Evolutionary conservation across 2,888 invertebrate species (phyloP), one percentile per base, ranked within the genome.

Genomic region (Mactromeris polynyma): DNA sequence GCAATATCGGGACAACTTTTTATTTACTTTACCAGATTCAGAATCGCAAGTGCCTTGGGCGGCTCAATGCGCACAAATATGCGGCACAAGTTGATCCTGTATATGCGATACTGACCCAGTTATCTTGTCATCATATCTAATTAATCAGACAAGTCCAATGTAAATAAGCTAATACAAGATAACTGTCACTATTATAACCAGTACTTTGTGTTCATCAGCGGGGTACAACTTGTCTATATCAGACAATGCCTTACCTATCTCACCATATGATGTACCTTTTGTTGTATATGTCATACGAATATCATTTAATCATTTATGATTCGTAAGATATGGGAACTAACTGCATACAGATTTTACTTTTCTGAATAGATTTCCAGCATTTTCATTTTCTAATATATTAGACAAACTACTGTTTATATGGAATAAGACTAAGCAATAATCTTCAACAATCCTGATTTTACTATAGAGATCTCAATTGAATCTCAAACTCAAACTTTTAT

Each of bases 141-240:
- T 83, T 83, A 83, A 83, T 83, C 77, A 83, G 83, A 51, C 77
- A 73, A 69, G 36, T 7, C 21, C 33, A 40, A 83, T 83, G 83
- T 83, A 77, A 83, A 83, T 77, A 77, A 77, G 73, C 69, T 33
- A 83, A 83, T 77, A 83, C 83, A 51, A 36, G 83, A 83, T 83
- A 73, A 73, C 19, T 73, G 17, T 73, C 73, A 36, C 73, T 33
- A 2, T 73, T 33, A 26, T 33, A 36, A 4, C 36, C 2, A 17
- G 31, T 33, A 26, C 46, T 73, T 73, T 83, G 69, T 83, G 77
- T 83, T 46, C 46, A 3, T n/a, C 42, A 42, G 73, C 73, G 9
- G 38, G 83, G 77, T 73, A 77, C 19, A 9, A 26, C n/a, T 73
- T 73, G 83, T 83, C 73, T 69, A 42, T 51, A 83, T 83, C 73